These are phyloP conservation scores for Hemithea aestivaria DNA, from an alignment of 2,888 invertebrate species.

Conservation along the genomic window DNA sequence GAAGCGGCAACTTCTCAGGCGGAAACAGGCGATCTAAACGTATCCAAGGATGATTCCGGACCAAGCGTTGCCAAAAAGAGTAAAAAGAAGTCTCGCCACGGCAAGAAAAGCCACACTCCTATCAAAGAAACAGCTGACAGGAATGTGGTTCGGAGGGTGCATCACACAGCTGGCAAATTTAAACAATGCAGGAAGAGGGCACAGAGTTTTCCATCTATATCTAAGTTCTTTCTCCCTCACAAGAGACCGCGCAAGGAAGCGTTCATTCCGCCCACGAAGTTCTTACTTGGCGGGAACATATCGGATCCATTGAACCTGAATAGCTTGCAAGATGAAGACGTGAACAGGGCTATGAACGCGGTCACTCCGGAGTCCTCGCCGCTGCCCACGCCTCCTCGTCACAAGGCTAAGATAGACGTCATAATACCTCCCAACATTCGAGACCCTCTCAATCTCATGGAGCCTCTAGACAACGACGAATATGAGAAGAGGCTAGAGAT, in stretches of 20 bases:
- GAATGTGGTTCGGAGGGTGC: conserved; percentile 58
- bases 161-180: conserved; percentile 66
- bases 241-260: conserved; percentile 86
- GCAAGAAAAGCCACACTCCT: conserved; percentile 61
- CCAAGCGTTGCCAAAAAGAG: conserved; percentile 55
- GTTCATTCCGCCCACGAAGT: conserved; percentile 94
- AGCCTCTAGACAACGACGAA: conserved; percentile 88
- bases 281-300: conserved; percentile 95
- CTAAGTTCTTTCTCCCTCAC: conserved; percentile 86
- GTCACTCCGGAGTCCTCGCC: conserved; percentile 96
- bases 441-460: conserved; percentile 93
- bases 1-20: conserved; percentile 30
- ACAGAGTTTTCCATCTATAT: conserved; percentile 82
- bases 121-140: conserved; percentile 64
- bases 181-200: conserved; percentile 82
- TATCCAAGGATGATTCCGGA: conserved; percentile 55
- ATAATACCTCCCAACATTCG: conserved; percentile 95
- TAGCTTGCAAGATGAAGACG: conserved; percentile 90
- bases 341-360: conserved; percentile 89
- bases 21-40: conserved; percentile 40
- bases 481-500: conserved; percentile 88
- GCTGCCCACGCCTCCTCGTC: conserved; percentile 88
- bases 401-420: conserved; percentile 90
- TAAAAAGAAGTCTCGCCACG: conserved; percentile 69
- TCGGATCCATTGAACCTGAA: conserved; percentile 96